Evolutionary conservation across 2,888 invertebrate genomes (phyloP), one percentile per base, ranked within the genome.

Genomic region (Lissocephala sabroskyi): DNA sequence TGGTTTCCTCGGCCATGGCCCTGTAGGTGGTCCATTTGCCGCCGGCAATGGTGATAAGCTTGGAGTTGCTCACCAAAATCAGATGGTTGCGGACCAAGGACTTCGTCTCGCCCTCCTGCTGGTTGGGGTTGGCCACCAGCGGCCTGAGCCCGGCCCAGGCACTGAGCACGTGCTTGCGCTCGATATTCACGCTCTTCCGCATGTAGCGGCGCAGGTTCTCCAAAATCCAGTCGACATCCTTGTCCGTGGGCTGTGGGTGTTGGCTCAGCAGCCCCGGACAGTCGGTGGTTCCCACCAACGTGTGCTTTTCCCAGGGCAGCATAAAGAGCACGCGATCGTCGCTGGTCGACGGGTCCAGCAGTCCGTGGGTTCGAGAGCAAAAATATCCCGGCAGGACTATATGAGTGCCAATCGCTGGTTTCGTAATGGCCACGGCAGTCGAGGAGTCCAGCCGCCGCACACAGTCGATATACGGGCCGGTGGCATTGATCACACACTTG

Each of bases 1-100:
- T 89, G 0, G 97, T 93, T 84, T 98, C 96, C 50, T 92, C 87
- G 3, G 98, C 97, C 98, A 98, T 98, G 14, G 94, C 87, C 50
- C 98, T 87, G 85, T 97, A 98, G 0, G 97, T 98, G 23, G 98
- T 98, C 97, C 97, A 98, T 85, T 98, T 98, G 48, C 98, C 98
- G 49, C 97, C 98, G 41, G 97, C 98, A 79, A 98, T 96, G 43
- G 98, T 98, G 47, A 98, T 90, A 45, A 98, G 89, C 7, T 10
- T 96, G 93, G 7, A 90, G 89, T 85, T 11, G 33, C 42, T 42
- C 16, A 43, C 17, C 7, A 37, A 41, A 14, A 48, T 19, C 19
- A 43, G n/a, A 14, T 48, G 39, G 13, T 29, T 36, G 13, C 23
- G 33, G 35, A 10, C 19, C 11, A 40, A 10, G 3, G 7, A 9